Base-by-base conservation (phyloP, 2,113 vertebrate species). In the Cathartes aura region DNA sequence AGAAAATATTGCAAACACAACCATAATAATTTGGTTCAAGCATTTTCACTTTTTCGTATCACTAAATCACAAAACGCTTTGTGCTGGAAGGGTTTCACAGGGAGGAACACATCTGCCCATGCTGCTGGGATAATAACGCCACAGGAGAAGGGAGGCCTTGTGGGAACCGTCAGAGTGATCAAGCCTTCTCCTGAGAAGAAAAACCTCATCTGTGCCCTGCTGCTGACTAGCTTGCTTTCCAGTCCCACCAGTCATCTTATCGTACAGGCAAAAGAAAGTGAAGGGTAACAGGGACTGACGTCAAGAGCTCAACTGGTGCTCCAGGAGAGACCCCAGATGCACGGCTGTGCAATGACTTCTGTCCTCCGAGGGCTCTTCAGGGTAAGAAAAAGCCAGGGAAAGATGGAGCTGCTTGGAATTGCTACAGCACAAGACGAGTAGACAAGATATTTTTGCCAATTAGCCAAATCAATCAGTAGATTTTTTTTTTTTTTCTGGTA, bases 81-180 rank as follows among this genome's bases (percentile, higher is more conserved):
- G 14, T 2, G 45, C 23, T 29, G 70, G 62, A 47, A 75, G 68
- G 59, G 14, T 30, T 36, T n/a, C 45, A 22, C 7, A 6, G 45
- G 36, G 32, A 52, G 21, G 60, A n/a, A 68, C 0, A 1, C 23
- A 11, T 43, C 22, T 34, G 53, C 52, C 60, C 11, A 1, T 2
- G 4, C 21, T 66, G 11, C 43, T 1, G 3, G 15, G 64, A 32
- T 42, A 50, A 32, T 5, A 30, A 20, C 0, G 13, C 24, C 26
- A 32, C 5, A 12, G 52, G 42, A 12, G 22, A 53, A 36, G 5
- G 22, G 16, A 30, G 5, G 8, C 6, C 7, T 59, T 8, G 22
- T 23, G 22, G 17, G 20, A 30, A 32, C 38, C 2, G 0, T 12
- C 38, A 43, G 48, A 16, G 15, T 4, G 5, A 34, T 23, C 45